Conservation (phyloP, 2,797 vertebrate species). For the Acanthurus lineatus region DNA sequence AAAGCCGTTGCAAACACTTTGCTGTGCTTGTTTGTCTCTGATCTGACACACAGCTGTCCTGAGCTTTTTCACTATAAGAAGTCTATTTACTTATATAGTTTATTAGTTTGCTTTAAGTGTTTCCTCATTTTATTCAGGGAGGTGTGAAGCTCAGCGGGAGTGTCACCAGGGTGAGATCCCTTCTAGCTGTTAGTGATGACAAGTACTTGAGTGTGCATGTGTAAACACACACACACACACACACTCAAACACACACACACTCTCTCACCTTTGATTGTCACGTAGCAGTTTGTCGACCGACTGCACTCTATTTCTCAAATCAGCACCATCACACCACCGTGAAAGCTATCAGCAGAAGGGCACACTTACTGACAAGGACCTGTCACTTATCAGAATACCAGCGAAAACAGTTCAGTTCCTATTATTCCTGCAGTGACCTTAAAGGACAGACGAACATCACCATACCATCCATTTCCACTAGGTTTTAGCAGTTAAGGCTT, state of each 20-base stretch:
- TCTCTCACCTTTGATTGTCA: conserved; percentile 71
- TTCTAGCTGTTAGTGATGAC: conserved; percentile 52
- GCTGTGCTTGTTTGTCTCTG: conserved; percentile 46
- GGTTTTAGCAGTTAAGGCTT: conserved; percentile 1
- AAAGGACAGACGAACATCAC: conserved; percentile 44
- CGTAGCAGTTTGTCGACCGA: conserved; percentile 73
- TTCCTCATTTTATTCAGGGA: conserved; percentile 79
- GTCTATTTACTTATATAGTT: conserved; percentile 49
- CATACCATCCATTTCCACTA: conserved; percentile 18
- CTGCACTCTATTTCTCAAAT: conserved; percentile 64
- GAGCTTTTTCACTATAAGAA: conserved; percentile 47
- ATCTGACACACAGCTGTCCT: conserved; percentile 52
- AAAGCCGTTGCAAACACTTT: conserved; percentile 30
- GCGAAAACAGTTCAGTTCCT: conserved; percentile 38
- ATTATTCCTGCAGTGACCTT: conserved; percentile 41
- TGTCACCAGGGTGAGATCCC: conserved; percentile 73
- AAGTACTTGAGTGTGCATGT: conserved; percentile 34
- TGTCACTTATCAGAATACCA: conserved; percentile 61
- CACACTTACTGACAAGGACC: conserved; percentile 61
- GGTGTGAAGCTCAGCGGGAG: conserved; percentile 68
- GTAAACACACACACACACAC: conserved; percentile 18
- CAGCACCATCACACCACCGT: conserved; percentile 61
- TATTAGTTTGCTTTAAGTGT: conserved; percentile 70
- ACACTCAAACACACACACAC: conserved; percentile 28
- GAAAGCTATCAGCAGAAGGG: conserved; percentile 62